A percentile compares a stretch with the other conserved stretches of the same genome.
These are phyloP conservation scores for Hydrolagus colliei DNA, from an alignment of 2,797 vertebrate species.

Conservation along the genomic window DNA sequence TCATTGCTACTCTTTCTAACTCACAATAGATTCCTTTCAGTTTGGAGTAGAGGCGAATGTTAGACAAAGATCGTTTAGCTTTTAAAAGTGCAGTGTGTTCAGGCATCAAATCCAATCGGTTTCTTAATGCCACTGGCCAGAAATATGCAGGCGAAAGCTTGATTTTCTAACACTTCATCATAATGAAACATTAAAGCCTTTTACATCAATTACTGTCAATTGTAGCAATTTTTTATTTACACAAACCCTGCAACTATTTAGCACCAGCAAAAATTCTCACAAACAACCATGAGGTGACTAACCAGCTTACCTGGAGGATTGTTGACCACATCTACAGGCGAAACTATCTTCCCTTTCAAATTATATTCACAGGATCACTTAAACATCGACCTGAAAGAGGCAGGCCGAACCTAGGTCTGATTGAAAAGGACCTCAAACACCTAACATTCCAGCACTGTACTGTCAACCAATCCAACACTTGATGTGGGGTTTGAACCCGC, in stretches of 20 bases:
- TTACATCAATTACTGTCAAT: no score
- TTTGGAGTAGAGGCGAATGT: no score
- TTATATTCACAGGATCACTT: not conserved
- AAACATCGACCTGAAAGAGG: not conserved
- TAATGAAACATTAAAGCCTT: no score
- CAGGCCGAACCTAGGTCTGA: not conserved
- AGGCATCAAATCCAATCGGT: no score
- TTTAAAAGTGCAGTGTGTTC: no score
- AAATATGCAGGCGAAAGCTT: no score
- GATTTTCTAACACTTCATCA: no score
- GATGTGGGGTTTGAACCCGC: not conserved
- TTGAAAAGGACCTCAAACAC: not conserved
- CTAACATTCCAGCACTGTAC: not conserved
- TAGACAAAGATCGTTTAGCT: no score
- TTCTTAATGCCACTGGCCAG: no score
- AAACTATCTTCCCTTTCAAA: not conserved
- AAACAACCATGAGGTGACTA: not conserved
- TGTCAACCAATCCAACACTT: not conserved
- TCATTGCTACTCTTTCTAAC: not conserved
- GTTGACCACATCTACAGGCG: not conserved
- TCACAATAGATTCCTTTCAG: not conserved
- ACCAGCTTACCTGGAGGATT: not conserved
- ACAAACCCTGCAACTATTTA: no score
- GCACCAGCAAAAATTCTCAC: not conserved
- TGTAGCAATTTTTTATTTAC: no score